A percentile compares a stretch with the other conserved stretches of the same genome.
Evolutionary conservation across 2,113 vertebrate genomes (phyloP).

Genomic region (Polyodon spathula): DNA sequence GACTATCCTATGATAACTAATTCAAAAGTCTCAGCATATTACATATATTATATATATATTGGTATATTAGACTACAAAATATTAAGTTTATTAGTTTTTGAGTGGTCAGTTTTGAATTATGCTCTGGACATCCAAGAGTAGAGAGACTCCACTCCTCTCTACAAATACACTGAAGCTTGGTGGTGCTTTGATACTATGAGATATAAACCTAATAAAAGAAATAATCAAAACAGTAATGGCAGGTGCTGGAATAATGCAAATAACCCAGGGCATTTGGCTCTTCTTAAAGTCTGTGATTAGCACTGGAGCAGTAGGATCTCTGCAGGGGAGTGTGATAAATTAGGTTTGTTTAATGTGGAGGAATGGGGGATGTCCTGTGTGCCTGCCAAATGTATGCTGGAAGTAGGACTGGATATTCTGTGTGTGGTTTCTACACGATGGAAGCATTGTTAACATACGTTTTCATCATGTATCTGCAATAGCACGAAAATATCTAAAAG

Average conservation of each 20-base stretch:
- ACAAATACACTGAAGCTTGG: too few relatives aligned
- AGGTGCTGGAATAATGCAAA: constrained; percentile 3
- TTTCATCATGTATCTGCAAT: not conserved
- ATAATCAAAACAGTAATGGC: constrained; percentile 2
- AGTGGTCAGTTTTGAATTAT: too few relatives aligned
- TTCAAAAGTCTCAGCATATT: too few relatives aligned
- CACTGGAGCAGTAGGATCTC: constrained; percentile 9
- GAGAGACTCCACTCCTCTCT: too few relatives aligned
- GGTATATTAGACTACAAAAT: too few relatives aligned
- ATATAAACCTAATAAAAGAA: constrained; percentile 5
- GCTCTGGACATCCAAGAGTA: too few relatives aligned
- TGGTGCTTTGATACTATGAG: too few relatives aligned
- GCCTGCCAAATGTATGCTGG: not conserved
- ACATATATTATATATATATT: too few relatives aligned
- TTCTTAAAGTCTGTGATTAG: constrained; percentile 12
- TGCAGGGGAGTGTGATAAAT: not conserved
- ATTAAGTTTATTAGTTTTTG: too few relatives aligned
- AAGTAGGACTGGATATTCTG: not conserved
- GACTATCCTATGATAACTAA: too few relatives aligned
- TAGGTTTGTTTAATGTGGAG: not conserved
- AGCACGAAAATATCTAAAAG: too few relatives aligned
- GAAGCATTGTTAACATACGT: constrained; percentile 1
- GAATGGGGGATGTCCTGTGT: constrained; percentile 2
- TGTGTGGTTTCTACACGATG: not conserved
- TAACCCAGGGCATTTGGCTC: constrained; percentile 1